These are phyloP conservation scores for Monoplex corrugatus DNA, from an alignment of 2,888 invertebrate species.

Conservation along the genomic window DNA sequence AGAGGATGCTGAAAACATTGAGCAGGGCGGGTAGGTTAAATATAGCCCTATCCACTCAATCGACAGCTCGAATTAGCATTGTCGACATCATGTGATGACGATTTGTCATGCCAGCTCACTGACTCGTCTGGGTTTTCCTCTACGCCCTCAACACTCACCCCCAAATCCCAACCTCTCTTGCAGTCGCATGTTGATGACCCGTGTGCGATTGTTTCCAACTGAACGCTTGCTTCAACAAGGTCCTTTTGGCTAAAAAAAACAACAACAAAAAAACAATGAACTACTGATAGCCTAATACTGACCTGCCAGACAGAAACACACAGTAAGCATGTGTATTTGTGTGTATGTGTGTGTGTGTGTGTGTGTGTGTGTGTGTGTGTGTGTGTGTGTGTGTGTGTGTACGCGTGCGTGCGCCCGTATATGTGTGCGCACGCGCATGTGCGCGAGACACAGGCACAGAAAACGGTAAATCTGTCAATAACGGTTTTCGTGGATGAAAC, in stretches of 20 bases:
- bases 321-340: not conserved
- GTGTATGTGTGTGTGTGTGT: not conserved
- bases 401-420: not conserved
- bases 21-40: not conserved
- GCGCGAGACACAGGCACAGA: not conserved
- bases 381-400: not conserved
- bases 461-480: too few species aligned
- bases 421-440: too few species aligned
- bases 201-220: too few species aligned
- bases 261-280: not conserved
- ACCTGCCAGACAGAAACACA: not conserved
- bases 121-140: not conserved
- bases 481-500: too few species aligned
- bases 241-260: too few species aligned
- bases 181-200: too few species aligned
- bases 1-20: too few species aligned
- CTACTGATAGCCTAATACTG: too few species aligned
- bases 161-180: not conserved
- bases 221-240: too few species aligned
- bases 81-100: constrained; percentile 14
- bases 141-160: not conserved
- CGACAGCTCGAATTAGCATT: too few species aligned
- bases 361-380: not conserved
- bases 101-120: not conserved
- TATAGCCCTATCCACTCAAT: not conserved